Conservation (phyloP, 2,113 vertebrate genomes). For the Chaenogobius annularis region DNA sequence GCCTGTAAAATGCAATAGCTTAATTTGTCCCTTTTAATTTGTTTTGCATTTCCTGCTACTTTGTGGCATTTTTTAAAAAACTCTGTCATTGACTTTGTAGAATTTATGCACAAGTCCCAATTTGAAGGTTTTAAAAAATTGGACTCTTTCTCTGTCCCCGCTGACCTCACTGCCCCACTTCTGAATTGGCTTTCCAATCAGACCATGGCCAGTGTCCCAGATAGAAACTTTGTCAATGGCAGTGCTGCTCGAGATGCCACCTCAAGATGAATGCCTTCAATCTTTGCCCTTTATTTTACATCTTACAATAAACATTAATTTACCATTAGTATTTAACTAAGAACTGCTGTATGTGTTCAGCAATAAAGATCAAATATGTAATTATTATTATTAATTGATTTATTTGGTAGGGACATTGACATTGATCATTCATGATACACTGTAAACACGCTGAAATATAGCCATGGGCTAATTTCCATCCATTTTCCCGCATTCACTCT, state of each 20-base stretch:
- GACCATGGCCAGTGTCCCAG: slow-evolving; percentile 3
- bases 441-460: too few relatives aligned
- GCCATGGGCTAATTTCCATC: too few relatives aligned
- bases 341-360: not conserved
- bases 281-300: not conserved
- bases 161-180: slow-evolving; percentile 9
- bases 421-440: too few relatives aligned
- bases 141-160: not conserved
- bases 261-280: not conserved
- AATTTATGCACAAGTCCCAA: not conserved
- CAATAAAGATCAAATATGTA: not conserved
- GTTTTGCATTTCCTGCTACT: not conserved
- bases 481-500: too few relatives aligned
- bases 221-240: slow-evolving; percentile 1
- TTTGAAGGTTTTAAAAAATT: not conserved
- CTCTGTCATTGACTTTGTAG: not conserved
- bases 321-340: not conserved
- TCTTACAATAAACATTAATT: not conserved
- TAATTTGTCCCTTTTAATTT: not conserved
- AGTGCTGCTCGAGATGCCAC: not conserved
- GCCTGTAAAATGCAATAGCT: not conserved
- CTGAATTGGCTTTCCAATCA: slow-evolving; percentile 8
- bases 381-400: too few relatives aligned
- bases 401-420: too few relatives aligned
- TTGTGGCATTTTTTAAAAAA: not conserved